Percentiles rank a stretch among this genome's conserved stretches.
Conservation (phyloP, 2,113 vertebrate genomes). For the Paramisgurnus dabryanus region DNA sequence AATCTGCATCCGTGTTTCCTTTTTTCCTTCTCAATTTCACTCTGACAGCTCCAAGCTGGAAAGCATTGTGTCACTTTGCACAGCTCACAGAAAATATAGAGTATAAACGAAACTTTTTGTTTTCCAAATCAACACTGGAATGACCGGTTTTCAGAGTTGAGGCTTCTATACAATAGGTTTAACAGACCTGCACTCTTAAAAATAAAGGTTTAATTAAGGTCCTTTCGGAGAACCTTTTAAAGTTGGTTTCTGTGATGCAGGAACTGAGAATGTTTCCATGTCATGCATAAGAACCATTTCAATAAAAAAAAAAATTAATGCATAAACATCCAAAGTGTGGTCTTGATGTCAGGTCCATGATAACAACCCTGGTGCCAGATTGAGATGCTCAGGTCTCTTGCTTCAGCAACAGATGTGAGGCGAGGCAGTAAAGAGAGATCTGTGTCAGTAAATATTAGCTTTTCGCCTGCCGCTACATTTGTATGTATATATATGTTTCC, state of each 20-base stretch:
- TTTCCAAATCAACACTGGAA: slow-evolving; percentile 26
- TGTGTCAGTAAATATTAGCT: slow-evolving; percentile 80
- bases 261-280: neutral
- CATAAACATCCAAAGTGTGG: neutral
- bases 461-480: slow-evolving; percentile 56
- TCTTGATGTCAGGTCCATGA: slow-evolving; percentile 3
- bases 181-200: slow-evolving; percentile 5
- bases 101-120: slow-evolving; percentile 37
- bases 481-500: slow-evolving; percentile 50
- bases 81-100: neutral
- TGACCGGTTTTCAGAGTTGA: slow-evolving; percentile 18
- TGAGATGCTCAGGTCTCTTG: slow-evolving; percentile 51
- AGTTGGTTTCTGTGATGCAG: neutral
- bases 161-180: neutral
- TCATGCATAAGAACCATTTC: neutral
- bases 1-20: slow-evolving; percentile 38
- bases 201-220: neutral
- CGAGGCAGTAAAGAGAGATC: slow-evolving; percentile 66
- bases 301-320: too few species aligned
- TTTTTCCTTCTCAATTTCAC: neutral
- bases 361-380: neutral
- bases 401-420: slow-evolving; percentile 52
- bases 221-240: neutral
- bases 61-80: slow-evolving; percentile 11
- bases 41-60: neutral